Percentiles rank a stretch among this genome's conserved stretches.
Evolutionary conservation across 92 coral and sea anemone species (phyloP).

Genomic region (Epizoanthus rinbou): DNA sequence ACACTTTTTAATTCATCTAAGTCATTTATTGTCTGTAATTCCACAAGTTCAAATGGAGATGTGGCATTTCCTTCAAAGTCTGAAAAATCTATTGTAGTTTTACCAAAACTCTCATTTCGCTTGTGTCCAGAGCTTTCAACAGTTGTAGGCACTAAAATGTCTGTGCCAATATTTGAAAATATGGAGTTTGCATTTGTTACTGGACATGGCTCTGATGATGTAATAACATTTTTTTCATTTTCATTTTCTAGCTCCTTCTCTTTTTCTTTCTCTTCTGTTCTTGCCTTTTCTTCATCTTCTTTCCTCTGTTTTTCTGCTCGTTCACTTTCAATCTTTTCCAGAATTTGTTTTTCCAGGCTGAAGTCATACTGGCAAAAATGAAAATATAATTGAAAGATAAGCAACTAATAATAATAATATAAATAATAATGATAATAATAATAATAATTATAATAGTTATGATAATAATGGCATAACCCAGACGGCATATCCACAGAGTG

Average conservation of each 20-base stretch:
- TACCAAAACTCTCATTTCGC: constrained; percentile 75
- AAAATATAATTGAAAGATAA: not conserved
- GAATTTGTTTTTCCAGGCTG: constrained; percentile 73
- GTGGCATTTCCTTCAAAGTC: constrained; percentile 93
- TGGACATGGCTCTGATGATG: constrained; percentile 39
- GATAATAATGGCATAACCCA: no score
- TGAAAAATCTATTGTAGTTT: constrained; percentile 80
- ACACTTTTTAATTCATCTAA: constrained; percentile 93
- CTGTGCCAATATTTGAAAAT: constrained; percentile 84
- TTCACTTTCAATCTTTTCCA: constrained; percentile 65
- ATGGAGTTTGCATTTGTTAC: constrained; percentile 38
- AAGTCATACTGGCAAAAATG: constrained; percentile 80
- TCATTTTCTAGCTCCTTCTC: constrained; percentile 46
- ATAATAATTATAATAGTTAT: no score
- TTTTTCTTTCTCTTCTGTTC: constrained; percentile 45
- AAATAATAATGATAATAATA: no score
- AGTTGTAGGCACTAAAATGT: constrained; percentile 86
- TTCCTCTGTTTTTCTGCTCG: constrained; percentile 51
- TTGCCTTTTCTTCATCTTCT: constrained; percentile 52
- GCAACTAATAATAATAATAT: no score
- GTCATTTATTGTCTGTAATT: constrained; percentile 93
- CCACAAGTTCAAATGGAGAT: constrained; percentile 96
- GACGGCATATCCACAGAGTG: no score
- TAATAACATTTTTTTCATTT: constrained; percentile 9
- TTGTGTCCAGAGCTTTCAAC: constrained; percentile 73